Conservation (phyloP, 2,888 invertebrate genomes). For the Pantelozetes paolii region DNA sequence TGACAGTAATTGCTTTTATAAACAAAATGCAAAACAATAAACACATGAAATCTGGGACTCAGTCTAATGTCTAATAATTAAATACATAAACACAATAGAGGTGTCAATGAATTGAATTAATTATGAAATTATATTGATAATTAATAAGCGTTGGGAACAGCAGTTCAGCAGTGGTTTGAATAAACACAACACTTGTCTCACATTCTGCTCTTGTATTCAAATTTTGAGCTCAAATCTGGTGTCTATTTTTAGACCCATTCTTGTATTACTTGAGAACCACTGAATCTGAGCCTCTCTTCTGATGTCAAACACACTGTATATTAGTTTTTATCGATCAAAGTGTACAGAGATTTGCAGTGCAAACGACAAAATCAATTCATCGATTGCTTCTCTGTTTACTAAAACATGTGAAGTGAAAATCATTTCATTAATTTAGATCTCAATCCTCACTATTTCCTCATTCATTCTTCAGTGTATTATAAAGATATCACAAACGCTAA, state of each 20-base stretch:
- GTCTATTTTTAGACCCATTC: too few relatives aligned
- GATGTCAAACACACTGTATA: background rate
- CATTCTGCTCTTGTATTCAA: too few relatives aligned
- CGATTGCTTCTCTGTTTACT: background rate
- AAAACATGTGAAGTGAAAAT: background rate
- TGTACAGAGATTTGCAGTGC: background rate
- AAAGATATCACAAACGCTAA: background rate
- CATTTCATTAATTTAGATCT: background rate
- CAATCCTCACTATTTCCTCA: slow-evolving; percentile 5
- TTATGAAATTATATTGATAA: too few relatives aligned
- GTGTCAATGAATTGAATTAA: background rate
- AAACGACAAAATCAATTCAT: slow-evolving; percentile 9
- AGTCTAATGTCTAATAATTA: background rate
- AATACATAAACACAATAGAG: background rate
- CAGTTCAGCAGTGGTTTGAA: too few relatives aligned
- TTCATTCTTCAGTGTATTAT: slow-evolving; percentile 12
- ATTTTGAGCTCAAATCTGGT: too few relatives aligned
- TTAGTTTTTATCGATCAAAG: slow-evolving; percentile 28
- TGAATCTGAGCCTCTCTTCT: too few relatives aligned
- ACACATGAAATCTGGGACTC: slow-evolving; percentile 8
- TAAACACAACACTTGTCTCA: too few relatives aligned
- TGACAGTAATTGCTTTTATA: background rate
- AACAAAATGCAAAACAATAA: background rate
- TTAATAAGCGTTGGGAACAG: too few relatives aligned
- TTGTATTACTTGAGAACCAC: too few relatives aligned